phyloP scores from a whole-genome alignment of 2,797 vertebrate genomes.

The Miichthys miiuy region DNA sequence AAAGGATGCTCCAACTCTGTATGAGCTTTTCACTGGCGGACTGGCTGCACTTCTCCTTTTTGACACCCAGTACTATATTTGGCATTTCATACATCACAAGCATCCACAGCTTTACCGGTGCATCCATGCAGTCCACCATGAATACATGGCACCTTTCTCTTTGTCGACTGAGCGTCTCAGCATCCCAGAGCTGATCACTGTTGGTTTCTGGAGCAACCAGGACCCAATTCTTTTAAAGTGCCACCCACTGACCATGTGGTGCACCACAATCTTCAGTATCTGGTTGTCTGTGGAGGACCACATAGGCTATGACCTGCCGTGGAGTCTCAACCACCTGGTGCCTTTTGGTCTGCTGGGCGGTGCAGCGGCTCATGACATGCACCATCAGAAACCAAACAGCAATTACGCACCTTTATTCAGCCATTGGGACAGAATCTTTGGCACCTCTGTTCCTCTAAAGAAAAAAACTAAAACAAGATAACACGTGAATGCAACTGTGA shows the following conservation, averaged over 20 bases:
- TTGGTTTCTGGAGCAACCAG: slow-evolving; percentile 85
- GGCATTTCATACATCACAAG: slow-evolving; percentile 84
- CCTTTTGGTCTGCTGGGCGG: slow-evolving; percentile 84
- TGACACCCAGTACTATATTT: slow-evolving; percentile 84
- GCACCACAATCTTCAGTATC: slow-evolving; percentile 80
- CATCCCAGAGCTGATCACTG: slow-evolving; percentile 82
- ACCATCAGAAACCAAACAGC: slow-evolving; percentile 84
- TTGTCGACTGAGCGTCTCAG: slow-evolving; percentile 85
- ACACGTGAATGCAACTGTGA: neutral
- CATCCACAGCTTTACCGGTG: slow-evolving; percentile 80
- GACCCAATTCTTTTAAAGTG: slow-evolving; percentile 80
- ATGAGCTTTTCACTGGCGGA: slow-evolving; percentile 69
- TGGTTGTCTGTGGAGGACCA: slow-evolving; percentile 88
- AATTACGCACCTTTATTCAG: slow-evolving; percentile 87
- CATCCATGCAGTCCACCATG: slow-evolving; percentile 85
- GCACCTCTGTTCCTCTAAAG: slow-evolving; percentile 68
- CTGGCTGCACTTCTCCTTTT: slow-evolving; percentile 82
- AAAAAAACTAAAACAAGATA: slow-evolving; percentile 37
- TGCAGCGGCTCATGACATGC: slow-evolving; percentile 84
- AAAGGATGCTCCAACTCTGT: slow-evolving; percentile 69
- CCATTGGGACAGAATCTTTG: slow-evolving; percentile 86
- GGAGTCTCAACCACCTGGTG: slow-evolving; percentile 80
- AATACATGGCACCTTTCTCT: slow-evolving; percentile 83
- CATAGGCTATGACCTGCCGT: slow-evolving; percentile 86
- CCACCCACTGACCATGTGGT: slow-evolving; percentile 83